These are phyloP conservation scores for Eulemur albifrons DNA, from an alignment of 2,797 vertebrate species.

Conservation along the genomic window DNA sequence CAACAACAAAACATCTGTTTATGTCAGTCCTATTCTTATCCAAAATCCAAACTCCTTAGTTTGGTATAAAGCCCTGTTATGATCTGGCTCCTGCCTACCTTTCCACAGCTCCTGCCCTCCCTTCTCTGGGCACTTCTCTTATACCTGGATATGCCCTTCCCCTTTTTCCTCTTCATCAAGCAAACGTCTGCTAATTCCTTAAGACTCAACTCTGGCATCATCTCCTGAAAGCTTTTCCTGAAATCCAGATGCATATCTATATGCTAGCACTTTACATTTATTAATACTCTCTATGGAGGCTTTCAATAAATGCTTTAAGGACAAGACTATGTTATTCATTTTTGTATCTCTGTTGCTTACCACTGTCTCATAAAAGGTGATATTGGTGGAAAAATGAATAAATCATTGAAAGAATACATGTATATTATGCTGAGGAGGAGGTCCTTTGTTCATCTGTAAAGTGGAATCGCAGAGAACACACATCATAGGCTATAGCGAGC, in stretches of 20 bases:
- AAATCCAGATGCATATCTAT: neutral
- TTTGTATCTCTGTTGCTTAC: neutral
- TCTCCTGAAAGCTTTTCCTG: slow-evolving; percentile 1
- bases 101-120: neutral
- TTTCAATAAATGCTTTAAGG: slow-evolving; percentile 6
- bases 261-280: neutral
- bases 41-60: neutral
- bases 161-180: neutral
- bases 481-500: neutral
- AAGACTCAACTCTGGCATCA: slow-evolving; percentile 18
- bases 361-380: neutral
- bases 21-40: neutral
- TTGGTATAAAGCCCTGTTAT: neutral
- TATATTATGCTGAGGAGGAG: neutral
- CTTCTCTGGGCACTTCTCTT: neutral
- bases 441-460: neutral
- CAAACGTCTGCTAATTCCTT: neutral
- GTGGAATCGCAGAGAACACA: neutral
- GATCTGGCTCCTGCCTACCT: neutral
- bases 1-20: neutral
- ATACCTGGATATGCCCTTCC: neutral
- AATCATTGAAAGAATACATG: slow-evolving; percentile 2
- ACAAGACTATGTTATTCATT: neutral
- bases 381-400: neutral
- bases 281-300: neutral